Evolutionary conservation across 2,113 vertebrate genomes (phyloP).

Genomic region (Lutjanus erythropterus): DNA sequence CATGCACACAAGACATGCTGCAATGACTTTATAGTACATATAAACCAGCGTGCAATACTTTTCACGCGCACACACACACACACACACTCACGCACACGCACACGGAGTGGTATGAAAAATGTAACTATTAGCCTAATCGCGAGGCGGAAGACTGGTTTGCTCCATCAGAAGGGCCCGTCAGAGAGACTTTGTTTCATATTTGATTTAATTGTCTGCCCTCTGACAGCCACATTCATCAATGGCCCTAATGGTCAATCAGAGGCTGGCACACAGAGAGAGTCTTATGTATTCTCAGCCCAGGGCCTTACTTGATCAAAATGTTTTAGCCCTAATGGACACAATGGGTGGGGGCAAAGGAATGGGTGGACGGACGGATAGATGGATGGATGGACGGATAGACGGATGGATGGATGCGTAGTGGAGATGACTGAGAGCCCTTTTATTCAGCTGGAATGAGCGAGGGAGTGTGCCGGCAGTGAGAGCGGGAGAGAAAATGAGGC

Average conservation of each 20-base stretch:
- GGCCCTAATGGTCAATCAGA: constrained; percentile 99
- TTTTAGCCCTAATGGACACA: constrained; percentile 96
- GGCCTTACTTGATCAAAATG: constrained; percentile 97
- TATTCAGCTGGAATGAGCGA: constrained; percentile 86
- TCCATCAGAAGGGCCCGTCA: constrained; percentile 97
- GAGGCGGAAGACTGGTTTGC: constrained; percentile 94
- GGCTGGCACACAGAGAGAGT: constrained; percentile 92
- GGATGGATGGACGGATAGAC: constrained; percentile 72
- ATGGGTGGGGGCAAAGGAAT: constrained; percentile 77
- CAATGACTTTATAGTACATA: constrained; percentile 48
- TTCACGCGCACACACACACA: constrained; percentile 18
- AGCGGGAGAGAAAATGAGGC: constrained; percentile 76
- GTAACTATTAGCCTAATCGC: constrained; percentile 91
- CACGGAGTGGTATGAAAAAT: constrained; percentile 83
- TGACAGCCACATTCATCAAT: constrained; percentile 99
- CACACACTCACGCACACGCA: constrained; percentile 25
- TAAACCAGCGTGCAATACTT: constrained; percentile 39
- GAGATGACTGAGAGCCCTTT: constrained; percentile 90
- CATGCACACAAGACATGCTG: constrained; percentile 46
- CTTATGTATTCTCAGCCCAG: constrained; percentile 85
- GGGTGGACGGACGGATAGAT: constrained; percentile 79
- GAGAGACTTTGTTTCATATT: constrained; percentile 99
- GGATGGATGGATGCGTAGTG: constrained; percentile 72
- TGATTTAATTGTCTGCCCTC: constrained; percentile 99
- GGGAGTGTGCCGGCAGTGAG: constrained; percentile 45